Evolutionary conservation across 2,888 invertebrate genomes (phyloP), one percentile per base, ranked within the genome.

Genomic region (Isoperla grammatica): DNA sequence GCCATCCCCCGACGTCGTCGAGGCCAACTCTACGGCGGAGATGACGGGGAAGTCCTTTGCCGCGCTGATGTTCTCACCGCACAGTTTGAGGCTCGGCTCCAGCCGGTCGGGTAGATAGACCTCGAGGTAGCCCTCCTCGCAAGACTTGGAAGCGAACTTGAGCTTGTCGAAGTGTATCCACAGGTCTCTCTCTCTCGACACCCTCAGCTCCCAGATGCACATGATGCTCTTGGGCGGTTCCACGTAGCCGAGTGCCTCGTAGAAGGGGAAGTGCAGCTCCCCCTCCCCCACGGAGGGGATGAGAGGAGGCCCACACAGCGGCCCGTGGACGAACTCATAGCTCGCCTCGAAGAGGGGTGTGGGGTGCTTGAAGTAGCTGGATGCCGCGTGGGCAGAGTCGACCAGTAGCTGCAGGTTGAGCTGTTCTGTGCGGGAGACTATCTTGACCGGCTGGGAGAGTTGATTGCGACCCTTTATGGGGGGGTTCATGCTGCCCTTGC

Each of bases 281-380:
- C 91, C 92, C 68, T 92, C 91, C 1, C 88, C 85, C 0, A 85
- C 83, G 0, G 91, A 88, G 6, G 87, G 86, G 49, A 92, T 75
- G 2, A 88, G 82, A 0, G 92, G 85, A 0, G 92, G 90, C 0
- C 93, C 93, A 70, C 93, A 93, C 1, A 92, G 76, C 0, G 92
- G 92, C 1, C 91, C 91, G 68, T 94, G 93, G 1, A 92, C 90
- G 70, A 94, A 94, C 71, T 92, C 90, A 71, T 90, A 95, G 4
- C 83, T 81, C 0, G 93, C 94, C 73, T 91, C 88, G 70, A 94
- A 93, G 3, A 94, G 78, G 0, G 93, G 88, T 37, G 84, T 82
- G 2, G 87, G 82, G 69, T 91, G 89, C 72, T 93, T 93, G 75
- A 93, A 94, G 73, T 93, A 93, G 56, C 88, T 91, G 0, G 88